These are phyloP conservation scores for Drosophila chauvacae DNA, from an alignment of 1,140 invertebrate genomes.

Conservation along the genomic window DNA sequence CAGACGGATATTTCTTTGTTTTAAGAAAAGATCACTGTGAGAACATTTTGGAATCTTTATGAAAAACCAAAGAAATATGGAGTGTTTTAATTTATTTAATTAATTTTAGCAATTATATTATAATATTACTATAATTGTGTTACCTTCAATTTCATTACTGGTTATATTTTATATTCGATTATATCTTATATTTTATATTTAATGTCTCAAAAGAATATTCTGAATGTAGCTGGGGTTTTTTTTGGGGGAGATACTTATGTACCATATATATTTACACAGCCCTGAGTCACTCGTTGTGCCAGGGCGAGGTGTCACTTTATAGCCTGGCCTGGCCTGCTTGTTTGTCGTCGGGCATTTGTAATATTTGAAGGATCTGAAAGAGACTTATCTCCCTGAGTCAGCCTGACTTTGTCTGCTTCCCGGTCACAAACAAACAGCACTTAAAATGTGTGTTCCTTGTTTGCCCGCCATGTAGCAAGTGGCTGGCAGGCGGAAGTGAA, in stretches of 20 bases:
- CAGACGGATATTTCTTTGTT: constrained; percentile 30
- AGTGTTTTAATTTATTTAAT: background rate
- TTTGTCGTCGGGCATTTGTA: constrained; percentile 50
- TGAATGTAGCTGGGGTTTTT: constrained; percentile 33
- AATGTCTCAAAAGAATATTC: background rate
- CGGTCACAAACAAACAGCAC: constrained; percentile 66
- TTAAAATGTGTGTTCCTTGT: constrained; percentile 64
- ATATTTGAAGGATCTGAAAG: constrained; percentile 60
- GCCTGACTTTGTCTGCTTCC: constrained; percentile 27
- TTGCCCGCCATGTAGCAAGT: constrained; percentile 67
- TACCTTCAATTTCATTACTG: background rate
- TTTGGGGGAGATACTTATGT: constrained; percentile 12
- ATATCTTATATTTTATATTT: background rate
- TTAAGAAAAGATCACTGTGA: constrained; percentile 1
- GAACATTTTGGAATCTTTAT: background rate
- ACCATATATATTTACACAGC: constrained; percentile 8
- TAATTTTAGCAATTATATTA: too few relatives aligned
- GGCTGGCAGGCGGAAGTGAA: constrained; percentile 66
- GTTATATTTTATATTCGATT: background rate
- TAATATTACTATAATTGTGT: background rate
- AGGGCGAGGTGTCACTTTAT: constrained; percentile 56
- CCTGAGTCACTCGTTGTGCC: constrained; percentile 28
- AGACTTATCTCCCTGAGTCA: constrained; percentile 37
- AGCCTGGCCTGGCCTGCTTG: constrained; percentile 18
- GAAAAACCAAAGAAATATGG: background rate